phyloP scores from a whole-genome alignment of 2,797 vertebrate genomes.

The Acanthiza pusilla region DNA sequence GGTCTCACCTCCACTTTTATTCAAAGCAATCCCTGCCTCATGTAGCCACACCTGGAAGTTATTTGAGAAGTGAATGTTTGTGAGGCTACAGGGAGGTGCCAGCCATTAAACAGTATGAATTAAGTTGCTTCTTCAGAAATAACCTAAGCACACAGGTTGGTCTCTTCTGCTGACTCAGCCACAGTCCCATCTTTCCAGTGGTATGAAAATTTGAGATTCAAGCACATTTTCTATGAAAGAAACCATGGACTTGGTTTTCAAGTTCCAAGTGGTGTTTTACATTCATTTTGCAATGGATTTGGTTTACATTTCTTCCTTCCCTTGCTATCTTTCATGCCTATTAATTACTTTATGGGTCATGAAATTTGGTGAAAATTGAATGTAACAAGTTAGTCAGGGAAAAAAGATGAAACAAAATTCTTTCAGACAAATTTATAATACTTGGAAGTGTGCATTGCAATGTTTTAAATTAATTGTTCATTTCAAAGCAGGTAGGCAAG shows the following conservation, averaged over 20 bases:
- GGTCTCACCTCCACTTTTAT: not conserved
- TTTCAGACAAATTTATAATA: not conserved
- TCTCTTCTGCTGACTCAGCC: not conserved
- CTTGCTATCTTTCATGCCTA: not conserved
- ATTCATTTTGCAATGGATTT: not conserved
- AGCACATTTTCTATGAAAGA: not conserved
- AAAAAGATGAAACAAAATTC: not conserved
- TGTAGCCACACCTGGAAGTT: not conserved
- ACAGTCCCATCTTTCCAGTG: not conserved
- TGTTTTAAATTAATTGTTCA: not conserved
- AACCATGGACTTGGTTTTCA: not conserved
- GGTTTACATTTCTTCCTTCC: not conserved
- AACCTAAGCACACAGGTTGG: fast-evolving
- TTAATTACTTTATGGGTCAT: not conserved
- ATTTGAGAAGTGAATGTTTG: not conserved
- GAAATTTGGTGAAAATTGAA: not conserved
- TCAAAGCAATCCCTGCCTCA: not conserved
- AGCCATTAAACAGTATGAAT: not conserved
- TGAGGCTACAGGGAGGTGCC: not conserved
- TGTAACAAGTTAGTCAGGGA: not conserved
- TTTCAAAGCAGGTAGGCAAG: not conserved
- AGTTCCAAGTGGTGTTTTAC: not conserved
- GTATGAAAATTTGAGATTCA: not conserved
- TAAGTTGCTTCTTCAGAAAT: not conserved
- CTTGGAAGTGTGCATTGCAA: not conserved